Evolutionary conservation across 2,797 vertebrate genomes (phyloP), one percentile per base, ranked within the genome.

Genomic region (Falco novaeseelandiae): DNA sequence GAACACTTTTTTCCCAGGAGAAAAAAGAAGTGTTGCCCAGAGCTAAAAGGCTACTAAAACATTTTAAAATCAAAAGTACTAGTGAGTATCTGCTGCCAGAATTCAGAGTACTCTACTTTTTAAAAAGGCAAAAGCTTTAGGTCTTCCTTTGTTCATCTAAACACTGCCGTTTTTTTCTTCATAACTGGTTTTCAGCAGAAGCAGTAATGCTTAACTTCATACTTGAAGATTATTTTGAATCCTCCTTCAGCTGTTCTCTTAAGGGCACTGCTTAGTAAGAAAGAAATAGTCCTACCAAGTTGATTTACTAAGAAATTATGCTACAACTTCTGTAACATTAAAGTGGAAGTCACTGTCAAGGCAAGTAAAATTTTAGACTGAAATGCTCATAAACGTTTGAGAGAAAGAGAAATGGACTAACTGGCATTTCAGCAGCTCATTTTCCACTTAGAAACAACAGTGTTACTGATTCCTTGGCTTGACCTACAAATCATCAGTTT

Each of bases 1-100:
- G 10, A 32, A 22, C 17, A 4, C 0, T 7, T n/a, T 3, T 22
- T 48, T 57, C 18, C 8, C 7, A 23, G 12, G 20, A 76, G 18
- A 25, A 63, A 58, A 77, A 34, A 46, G 12, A 30, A 13, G 2
- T 9, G 4, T 44, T 74, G 5, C 15, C 4, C 14, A 42, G 38
- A 22, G 12, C 5, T 49, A 40, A 84, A 82, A 61, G 21, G 8
- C 18, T 65, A 27, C 9, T 69, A 61, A 94, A 46, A 2, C 4
- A 18, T 48, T 59, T 78, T 79, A 26, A 30, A 57, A 62, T 12
- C 8, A 30, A 14, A 32, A 66, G 13, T 15, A 59, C 15, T 52
- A 9, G 72, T 62, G 27, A 52, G 25, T 40, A n/a, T 30, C 29
- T 87, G 12, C 14, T 52, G 18, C 9, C 10, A 54, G 12, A 80